Evolutionary conservation across 2,888 invertebrate species (phyloP), one percentile per base, ranked within the genome.

Genomic region (Chironomus riparius): DNA sequence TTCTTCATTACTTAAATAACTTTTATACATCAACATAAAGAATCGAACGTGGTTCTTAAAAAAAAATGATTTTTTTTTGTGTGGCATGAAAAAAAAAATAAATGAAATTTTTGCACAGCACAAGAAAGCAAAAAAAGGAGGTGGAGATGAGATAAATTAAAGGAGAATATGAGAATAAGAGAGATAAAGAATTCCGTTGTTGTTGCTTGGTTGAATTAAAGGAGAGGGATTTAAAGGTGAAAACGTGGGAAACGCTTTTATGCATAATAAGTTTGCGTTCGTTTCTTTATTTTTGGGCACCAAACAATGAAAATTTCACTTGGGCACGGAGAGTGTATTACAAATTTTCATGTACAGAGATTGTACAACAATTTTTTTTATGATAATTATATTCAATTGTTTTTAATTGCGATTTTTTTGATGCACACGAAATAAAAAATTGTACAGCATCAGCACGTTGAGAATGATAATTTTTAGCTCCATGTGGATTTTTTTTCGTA

Each of bases 211-310:
- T 15, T 38, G 38, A 38, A 10, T 38, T 38, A 38, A 38, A n/a
- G 24, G 38, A n/a, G 15, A 38, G 15, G 47, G 18, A 68, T 38
- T 28, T 38, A 47, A 68, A 68, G 47, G 68, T 47, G 68, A 68
- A 68, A 68, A 68, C 68, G 68, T 68, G 68, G 68, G 68, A 68
- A 68, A 68, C 18, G 68, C 47, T 24, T 21, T 65, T 24, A 24
- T 24, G 65, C 56, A 56, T 56, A 56, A 56, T 56, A 56, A 56
- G 56, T 18, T 56, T 50, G 15, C 28, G 4, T 28, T 28, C 5
- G 4, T 28, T 28, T 28, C 28, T 28, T 28, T 28, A 28, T 28
- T 38, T 38, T 38, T 38, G 38, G 38, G 38, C 10, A 38, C 38
- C 2, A 28, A n/a, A 28, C 28, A 50, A 50, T 50, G n/a, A 50